A percentile compares a stretch with the other conserved stretches of the same genome.
Evolutionary conservation across 2,888 invertebrate genomes (phyloP).

Genomic region (Folsomia candida): DNA sequence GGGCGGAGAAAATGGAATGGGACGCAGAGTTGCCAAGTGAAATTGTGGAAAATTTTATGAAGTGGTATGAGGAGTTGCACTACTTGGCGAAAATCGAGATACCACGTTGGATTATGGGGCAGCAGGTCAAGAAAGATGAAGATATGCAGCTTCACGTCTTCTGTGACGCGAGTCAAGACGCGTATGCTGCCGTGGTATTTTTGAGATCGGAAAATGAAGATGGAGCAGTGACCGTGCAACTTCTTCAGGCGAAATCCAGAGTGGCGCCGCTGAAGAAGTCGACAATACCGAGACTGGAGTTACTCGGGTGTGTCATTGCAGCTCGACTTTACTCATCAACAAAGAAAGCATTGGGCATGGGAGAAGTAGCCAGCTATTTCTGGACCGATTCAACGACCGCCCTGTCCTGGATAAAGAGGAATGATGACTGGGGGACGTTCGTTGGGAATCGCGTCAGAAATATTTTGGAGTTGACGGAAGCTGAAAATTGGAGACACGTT

Average conservation of each 20-base stretch:
- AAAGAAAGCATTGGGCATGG: not conserved
- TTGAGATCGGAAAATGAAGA: not conserved
- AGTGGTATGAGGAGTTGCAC: not conserved
- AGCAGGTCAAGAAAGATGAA: not conserved
- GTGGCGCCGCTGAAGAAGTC: not conserved
- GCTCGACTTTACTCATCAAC: not conserved
- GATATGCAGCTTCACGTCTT: conserved; percentile 34
- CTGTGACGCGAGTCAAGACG: conserved; percentile 49
- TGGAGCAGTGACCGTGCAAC: not conserved
- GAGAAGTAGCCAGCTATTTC: not conserved
- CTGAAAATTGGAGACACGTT: too few relatives aligned
- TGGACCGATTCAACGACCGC: conserved; percentile 12
- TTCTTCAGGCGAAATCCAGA: not conserved
- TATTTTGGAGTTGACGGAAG: too few relatives aligned
- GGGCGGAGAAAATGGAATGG: not conserved
- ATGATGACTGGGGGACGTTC: conserved; percentile 14
- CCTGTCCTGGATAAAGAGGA: conserved; percentile 2
- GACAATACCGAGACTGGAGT: not conserved
- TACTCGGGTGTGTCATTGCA: not conserved
- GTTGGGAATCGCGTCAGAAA: too few relatives aligned
- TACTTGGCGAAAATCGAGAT: not conserved
- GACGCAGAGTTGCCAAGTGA: not conserved
- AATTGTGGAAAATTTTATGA: not conserved
- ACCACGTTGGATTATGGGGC: not conserved
- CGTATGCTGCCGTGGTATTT: conserved; percentile 49